These are phyloP conservation scores for Noctua janthina DNA, from an alignment of 2,888 invertebrate genomes.

Conservation along the genomic window DNA sequence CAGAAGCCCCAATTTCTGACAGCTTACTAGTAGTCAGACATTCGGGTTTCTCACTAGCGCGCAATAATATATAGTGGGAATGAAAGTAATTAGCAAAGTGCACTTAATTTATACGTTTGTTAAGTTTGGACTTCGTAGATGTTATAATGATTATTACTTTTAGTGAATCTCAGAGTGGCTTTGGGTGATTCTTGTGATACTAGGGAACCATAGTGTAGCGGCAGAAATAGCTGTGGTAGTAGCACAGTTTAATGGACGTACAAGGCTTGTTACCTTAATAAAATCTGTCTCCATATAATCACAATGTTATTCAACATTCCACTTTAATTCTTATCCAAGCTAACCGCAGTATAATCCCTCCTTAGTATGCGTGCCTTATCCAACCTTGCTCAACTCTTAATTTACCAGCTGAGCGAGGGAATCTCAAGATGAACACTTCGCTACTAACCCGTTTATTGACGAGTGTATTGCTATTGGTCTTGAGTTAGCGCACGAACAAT, in stretches of 20 bases:
- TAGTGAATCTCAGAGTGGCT: too few relatives aligned
- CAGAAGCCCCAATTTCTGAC: too few relatives aligned
- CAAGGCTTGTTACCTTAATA: not conserved
- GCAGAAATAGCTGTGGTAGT: not conserved
- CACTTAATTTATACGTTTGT: too few relatives aligned
- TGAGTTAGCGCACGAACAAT: not conserved
- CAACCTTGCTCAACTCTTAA: slow-evolving; percentile 20
- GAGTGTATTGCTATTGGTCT: not conserved
- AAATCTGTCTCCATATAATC: not conserved
- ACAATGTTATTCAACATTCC: not conserved
- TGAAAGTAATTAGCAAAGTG: too few relatives aligned
- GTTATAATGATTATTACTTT: too few relatives aligned
- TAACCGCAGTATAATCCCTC: not conserved
- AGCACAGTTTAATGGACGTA: not conserved
- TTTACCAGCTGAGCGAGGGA: slow-evolving; percentile 15
- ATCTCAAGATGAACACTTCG: slow-evolving; percentile 18
- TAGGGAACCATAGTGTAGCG: too few relatives aligned
- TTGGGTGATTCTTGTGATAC: too few relatives aligned
- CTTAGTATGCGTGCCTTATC: slow-evolving; percentile 44
- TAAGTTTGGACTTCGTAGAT: too few relatives aligned
- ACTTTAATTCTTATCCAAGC: not conserved
- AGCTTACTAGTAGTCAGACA: not conserved
- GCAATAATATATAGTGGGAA: too few relatives aligned
- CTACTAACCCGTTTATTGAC: slow-evolving; percentile 18
- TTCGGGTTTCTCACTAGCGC: not conserved